phyloP scores from a whole-genome alignment of 2,888 invertebrate genomes.

The Tridacna crocea region DNA sequence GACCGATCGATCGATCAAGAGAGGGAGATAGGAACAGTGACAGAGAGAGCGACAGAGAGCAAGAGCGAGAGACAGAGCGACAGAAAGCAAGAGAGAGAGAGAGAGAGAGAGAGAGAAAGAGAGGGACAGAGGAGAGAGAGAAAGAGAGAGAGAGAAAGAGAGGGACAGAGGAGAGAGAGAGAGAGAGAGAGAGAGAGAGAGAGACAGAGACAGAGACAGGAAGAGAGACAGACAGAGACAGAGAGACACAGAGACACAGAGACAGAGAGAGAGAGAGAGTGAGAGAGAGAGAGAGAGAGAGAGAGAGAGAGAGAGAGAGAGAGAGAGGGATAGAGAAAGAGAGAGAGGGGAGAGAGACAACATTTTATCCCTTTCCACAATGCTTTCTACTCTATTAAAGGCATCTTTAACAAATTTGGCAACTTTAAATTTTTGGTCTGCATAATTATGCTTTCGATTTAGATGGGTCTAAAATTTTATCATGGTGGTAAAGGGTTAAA shows the following conservation, averaged over 20 bases:
- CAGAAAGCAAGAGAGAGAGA: not conserved
- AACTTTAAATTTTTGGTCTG: too few relatives aligned
- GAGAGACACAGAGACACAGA: slow-evolving; percentile 7
- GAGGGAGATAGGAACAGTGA: not conserved
- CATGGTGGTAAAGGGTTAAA: too few relatives aligned
- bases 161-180: too few relatives aligned
- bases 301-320: slow-evolving; percentile 1
- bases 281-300: slow-evolving; percentile 1
- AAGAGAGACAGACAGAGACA: slow-evolving; percentile 14
- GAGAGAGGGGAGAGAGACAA: not conserved
- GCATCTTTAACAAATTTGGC: too few relatives aligned
- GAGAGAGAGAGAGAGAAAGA: not conserved
- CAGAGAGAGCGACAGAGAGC: not conserved
- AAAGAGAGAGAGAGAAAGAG: slow-evolving; percentile 2
- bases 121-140: not conserved
- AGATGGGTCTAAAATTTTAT: too few relatives aligned
- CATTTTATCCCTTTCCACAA: too few relatives aligned
- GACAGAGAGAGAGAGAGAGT: not conserved
- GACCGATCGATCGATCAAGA: not conserved
- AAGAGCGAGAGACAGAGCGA: not conserved
- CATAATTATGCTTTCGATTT: too few relatives aligned
- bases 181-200: slow-evolving; percentile 21
- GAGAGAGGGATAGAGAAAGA: not conserved
- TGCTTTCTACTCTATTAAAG: too few relatives aligned
- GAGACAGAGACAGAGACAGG: slow-evolving; percentile 1